Percentiles rank a stretch among this genome's conserved stretches.
Evolutionary conservation across 2,888 invertebrate species (phyloP).

Genomic region (Disparrhopalites patrizii): DNA sequence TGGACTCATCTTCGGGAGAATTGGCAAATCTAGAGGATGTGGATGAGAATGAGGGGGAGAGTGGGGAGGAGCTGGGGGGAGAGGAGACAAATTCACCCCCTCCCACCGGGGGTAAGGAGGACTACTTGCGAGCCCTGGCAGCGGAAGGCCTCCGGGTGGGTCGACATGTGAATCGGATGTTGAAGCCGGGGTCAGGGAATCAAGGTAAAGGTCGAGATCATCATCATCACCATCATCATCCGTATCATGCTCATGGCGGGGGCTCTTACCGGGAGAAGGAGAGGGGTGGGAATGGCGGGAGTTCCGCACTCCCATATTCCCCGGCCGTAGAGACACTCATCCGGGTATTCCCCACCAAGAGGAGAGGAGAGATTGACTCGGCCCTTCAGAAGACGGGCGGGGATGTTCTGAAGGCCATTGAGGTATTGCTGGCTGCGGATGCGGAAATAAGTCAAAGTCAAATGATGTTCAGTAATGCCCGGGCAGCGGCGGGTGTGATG

Average conservation of each 20-base stretch:
- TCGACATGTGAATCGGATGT: slow-evolving; percentile 40
- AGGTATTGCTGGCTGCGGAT: slow-evolving; percentile 60
- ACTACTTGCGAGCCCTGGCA: slow-evolving; percentile 42
- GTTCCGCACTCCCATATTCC: slow-evolving; percentile 12
- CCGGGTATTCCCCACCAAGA: slow-evolving; percentile 82
- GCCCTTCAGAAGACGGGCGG: slow-evolving; percentile 78
- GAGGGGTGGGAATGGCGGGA: background rate
- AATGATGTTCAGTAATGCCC: background rate
- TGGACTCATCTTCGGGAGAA: background rate
- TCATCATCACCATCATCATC: background rate
- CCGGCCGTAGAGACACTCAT: slow-evolving; percentile 74
- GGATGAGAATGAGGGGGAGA: background rate
- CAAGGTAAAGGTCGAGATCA: background rate
- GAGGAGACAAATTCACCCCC: background rate
- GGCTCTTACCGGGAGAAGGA: background rate
- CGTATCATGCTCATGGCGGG: background rate
- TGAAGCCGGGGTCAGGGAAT: slow-evolving; percentile 25
- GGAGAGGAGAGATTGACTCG: slow-evolving; percentile 79
- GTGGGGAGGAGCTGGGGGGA: slow-evolving; percentile 1
- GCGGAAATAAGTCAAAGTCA: slow-evolving; percentile 23
- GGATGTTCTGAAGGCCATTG: slow-evolving; percentile 89
- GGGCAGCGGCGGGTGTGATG: background rate
- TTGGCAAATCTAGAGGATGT: background rate
- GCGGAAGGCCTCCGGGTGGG: slow-evolving; percentile 42
- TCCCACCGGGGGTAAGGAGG: slow-evolving; percentile 31